Conservation (phyloP, 1,140 invertebrate genomes). For the Leptonema lineaticorne region DNA sequence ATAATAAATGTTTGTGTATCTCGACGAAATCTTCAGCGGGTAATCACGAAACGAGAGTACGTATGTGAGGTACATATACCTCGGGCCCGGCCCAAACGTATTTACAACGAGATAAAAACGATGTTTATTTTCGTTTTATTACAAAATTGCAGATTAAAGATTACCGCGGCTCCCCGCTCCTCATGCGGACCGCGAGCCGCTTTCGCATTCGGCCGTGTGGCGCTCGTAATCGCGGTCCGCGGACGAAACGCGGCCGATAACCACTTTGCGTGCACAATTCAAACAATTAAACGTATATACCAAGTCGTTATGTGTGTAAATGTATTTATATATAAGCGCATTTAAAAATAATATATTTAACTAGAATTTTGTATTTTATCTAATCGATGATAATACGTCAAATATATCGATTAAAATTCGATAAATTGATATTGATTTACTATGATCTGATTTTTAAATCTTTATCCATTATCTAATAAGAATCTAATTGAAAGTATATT, state of each 20-base stretch:
- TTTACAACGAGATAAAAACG: conserved; percentile 29
- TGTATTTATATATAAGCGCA: too few relatives aligned
- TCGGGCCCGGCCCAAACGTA: conserved; percentile 14
- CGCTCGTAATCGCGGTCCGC: not conserved
- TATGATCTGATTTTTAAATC: too few relatives aligned
- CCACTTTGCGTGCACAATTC: too few relatives aligned
- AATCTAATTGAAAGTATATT: too few relatives aligned
- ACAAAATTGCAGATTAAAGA: conserved; percentile 37
- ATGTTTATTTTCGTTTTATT: conserved; percentile 41
- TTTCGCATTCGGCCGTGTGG: not conserved
- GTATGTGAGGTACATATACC: not conserved
- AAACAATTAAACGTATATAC: too few relatives aligned
- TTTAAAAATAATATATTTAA: too few relatives aligned
- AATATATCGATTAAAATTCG: too few relatives aligned
- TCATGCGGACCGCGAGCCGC: not conserved
- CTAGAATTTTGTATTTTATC: too few relatives aligned
- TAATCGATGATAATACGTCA: too few relatives aligned
- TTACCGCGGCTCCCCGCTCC: conserved; percentile 10
- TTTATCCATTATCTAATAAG: too few relatives aligned
- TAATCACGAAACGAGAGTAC: conserved; percentile 31
- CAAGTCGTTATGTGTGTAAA: too few relatives aligned
- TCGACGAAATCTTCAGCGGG: conserved; percentile 24
- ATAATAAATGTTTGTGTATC: conserved; percentile 35
- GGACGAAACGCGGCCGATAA: not conserved
- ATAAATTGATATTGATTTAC: too few relatives aligned